phyloP scores from a whole-genome alignment of 2,113 vertebrate genomes.

The Rhinopomastus cyanomelas region DNA sequence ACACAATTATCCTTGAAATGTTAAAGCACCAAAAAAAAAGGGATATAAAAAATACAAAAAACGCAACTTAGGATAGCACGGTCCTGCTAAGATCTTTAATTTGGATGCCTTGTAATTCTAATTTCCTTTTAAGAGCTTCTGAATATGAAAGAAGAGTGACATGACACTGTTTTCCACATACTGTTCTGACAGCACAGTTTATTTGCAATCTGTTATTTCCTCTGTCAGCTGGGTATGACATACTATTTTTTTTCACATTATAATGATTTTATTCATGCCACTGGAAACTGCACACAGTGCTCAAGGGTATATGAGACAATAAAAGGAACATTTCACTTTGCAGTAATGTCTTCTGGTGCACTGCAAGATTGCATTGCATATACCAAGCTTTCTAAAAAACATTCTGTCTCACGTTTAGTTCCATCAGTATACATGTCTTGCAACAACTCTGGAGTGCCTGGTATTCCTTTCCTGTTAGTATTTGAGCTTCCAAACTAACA shows the following conservation, averaged over 20 bases:
- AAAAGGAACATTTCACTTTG: not conserved
- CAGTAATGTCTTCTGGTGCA: not conserved
- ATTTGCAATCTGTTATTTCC: not conserved
- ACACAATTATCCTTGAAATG: not conserved
- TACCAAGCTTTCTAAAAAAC: not conserved
- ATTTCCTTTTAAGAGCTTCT: not conserved
- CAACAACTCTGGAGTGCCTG: not conserved
- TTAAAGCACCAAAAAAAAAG: not conserved
- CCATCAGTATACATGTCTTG: not conserved
- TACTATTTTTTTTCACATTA: not conserved
- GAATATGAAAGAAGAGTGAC: not conserved
- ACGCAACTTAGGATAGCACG: not conserved
- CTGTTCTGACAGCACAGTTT: not conserved
- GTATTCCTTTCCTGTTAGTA: constrained; percentile 9
- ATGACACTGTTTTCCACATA: not conserved
- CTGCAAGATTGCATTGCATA: not conserved
- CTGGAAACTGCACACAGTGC: not conserved
- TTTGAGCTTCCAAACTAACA: constrained; percentile 8
- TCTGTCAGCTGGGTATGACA: not conserved
- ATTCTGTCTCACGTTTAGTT: not conserved
- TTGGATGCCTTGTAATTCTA: not conserved
- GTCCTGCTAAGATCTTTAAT: not conserved
- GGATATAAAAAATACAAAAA: not conserved
- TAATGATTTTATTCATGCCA: not conserved
- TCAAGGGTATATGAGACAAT: not conserved